Evolutionary conservation across 1,140 invertebrate genomes (phyloP).

Genomic region (Metaphire vulgaris): DNA sequence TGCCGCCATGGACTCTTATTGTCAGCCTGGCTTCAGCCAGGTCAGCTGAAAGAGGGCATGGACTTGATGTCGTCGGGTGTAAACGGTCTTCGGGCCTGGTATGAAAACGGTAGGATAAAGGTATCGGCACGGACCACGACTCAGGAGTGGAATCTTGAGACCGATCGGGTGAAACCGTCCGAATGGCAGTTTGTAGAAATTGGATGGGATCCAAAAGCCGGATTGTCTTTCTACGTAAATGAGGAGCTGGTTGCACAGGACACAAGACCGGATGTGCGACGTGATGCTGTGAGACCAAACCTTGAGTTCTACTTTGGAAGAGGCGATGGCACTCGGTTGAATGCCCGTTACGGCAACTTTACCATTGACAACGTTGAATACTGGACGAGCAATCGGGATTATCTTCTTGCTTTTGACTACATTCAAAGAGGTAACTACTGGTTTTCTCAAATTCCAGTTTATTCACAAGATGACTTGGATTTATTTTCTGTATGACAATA

Average conservation of each 20-base stretch:
- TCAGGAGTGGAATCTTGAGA: conserved; percentile 39
- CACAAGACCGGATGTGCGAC: not conserved
- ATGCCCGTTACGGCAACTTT: conserved; percentile 34
- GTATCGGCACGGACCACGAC: conserved; percentile 18
- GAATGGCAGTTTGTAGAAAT: conserved; percentile 45
- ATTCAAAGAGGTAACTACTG: conserved; percentile 31
- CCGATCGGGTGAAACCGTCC: conserved; percentile 33
- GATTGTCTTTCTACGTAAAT: conserved; percentile 41
- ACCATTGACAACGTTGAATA: conserved; percentile 46
- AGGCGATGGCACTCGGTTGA: conserved; percentile 10
- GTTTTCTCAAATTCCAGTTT: too few species aligned
- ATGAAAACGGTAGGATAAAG: conserved; percentile 21
- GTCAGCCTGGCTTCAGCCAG: conserved; percentile 42
- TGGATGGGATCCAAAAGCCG: conserved; percentile 43
- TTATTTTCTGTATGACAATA: too few species aligned
- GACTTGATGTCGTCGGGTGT: conserved; percentile 42
- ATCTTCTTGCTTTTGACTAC: conserved; percentile 30
- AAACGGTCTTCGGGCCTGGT: conserved; percentile 23
- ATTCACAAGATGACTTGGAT: too few species aligned
- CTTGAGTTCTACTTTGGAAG: conserved; percentile 29
- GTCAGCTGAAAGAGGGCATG: conserved; percentile 35
- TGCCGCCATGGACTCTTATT: conserved; percentile 46
- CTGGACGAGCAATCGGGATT: conserved; percentile 41
- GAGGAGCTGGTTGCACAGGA: conserved; percentile 33
- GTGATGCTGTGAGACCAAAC: conserved; percentile 24